These are phyloP conservation scores for Hermodice carunculata DNA, from an alignment of 2,888 invertebrate species.

Conservation along the genomic window DNA sequence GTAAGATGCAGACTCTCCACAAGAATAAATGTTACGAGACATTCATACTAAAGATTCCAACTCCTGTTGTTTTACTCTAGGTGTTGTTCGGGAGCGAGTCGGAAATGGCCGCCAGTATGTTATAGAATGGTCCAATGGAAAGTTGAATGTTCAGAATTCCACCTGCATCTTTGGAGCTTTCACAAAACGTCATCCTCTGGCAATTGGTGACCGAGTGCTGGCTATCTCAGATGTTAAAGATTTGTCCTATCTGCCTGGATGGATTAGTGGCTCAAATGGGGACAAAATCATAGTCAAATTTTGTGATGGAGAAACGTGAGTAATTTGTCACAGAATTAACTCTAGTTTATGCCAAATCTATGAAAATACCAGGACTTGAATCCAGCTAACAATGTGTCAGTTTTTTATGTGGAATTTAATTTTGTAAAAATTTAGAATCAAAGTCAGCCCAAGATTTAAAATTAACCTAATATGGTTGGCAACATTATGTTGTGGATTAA, in stretches of 20 bases:
- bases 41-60: too few species aligned
- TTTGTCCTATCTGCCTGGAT: slow-evolving; percentile 53
- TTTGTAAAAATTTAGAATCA: too few species aligned
- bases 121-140: slow-evolving; percentile 59
- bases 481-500: too few species aligned
- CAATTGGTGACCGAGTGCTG: slow-evolving; percentile 48
- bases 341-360: too few species aligned
- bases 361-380: too few species aligned
- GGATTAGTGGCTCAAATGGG: slow-evolving; percentile 26
- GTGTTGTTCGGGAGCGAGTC: slow-evolving; percentile 50
- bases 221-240: slow-evolving; percentile 45
- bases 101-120: slow-evolving; percentile 55
- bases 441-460: too few species aligned
- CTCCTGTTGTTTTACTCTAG: too few species aligned
- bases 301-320: slow-evolving; percentile 49
- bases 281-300: slow-evolving; percentile 45
- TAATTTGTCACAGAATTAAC: neutral
- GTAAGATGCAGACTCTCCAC: too few species aligned
- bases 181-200: slow-evolving; percentile 49
- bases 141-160: slow-evolving; percentile 48
- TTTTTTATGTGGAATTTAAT: neutral
- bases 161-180: slow-evolving; percentile 62
- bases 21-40: too few species aligned
- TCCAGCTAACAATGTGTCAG: too few species aligned
- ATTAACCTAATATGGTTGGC: too few species aligned